Evolutionary conservation across 2,888 invertebrate genomes (phyloP), one percentile per base, ranked within the genome.

Genomic region (Rhagium mordax): DNA sequence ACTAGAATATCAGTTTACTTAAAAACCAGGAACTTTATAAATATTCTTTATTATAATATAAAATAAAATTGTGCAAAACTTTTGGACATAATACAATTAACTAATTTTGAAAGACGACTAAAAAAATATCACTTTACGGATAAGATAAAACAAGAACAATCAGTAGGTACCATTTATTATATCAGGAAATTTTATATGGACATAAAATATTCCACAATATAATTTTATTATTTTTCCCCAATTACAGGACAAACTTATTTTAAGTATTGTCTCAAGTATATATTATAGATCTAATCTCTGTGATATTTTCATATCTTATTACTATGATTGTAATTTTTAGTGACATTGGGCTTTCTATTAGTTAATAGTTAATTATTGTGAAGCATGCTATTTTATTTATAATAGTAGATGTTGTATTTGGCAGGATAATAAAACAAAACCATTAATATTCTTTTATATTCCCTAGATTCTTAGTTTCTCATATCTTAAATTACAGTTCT

Each of bases 211-310:
- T 4, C 21, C 15, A 55, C 24, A 10, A 16, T 18, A 27, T 57
- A 24, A 27, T 57, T 57, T 57, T n/a, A 24, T 27, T 57, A 57
- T 27, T 57, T 57, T 57, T 27, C 15, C 27, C 29, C 8, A 29
- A 57, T 27, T 4, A 27, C 57, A 29, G 57, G 57, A 57, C 57
- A 21, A 20, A 10, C 20, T 8, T 53, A 21, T 10, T 51, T 57
- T 57, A 57, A 27, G 7, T 1, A 7, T 15, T 15, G 15, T 15
- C n/a, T 3, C 24, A n/a, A 4, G 16, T 27, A 41, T 48, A 16
- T n/a, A n/a, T n/a, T n/a, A n/a, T 64, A 64, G 64, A 64, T 64
- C 64, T 64, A 64, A 64, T 64, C 64, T 64, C 64, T 64, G 64
- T 64, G 64, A 64, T 64, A 64, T 64, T 64, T 64, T 51, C 64